Percentiles rank a stretch among this genome's conserved stretches.
Conservation (phyloP, 2,797 vertebrate genomes). For the Anolis apletophallus region DNA sequence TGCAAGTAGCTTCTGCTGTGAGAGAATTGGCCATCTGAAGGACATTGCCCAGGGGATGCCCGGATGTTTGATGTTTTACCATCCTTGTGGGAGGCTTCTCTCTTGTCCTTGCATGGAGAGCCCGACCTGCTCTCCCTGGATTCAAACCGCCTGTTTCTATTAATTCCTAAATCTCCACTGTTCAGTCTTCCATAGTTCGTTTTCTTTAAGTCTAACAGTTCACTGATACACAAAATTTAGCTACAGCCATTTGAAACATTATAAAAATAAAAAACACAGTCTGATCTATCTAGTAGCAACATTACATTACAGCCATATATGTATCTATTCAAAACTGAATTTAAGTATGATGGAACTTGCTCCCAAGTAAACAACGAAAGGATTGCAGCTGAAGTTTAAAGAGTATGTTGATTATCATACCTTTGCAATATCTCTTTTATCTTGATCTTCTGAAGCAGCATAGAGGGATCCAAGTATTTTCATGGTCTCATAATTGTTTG, state of each 20-base stretch:
- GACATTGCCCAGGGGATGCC: too few relatives aligned
- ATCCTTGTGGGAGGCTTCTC: too few relatives aligned
- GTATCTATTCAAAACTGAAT: neutral
- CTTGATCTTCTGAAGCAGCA: constrained; percentile 97
- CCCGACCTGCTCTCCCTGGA: too few relatives aligned
- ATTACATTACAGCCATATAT: neutral
- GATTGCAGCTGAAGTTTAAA: neutral
- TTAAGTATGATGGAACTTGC: neutral
- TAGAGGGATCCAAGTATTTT: constrained; percentile 98
- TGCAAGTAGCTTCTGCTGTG: too few relatives aligned
- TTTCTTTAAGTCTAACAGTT: neutral
- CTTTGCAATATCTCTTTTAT: constrained; percentile 97
- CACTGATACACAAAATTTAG: neutral
- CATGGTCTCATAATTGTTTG: constrained; percentile 99
- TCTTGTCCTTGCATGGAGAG: too few relatives aligned
- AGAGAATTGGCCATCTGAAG: too few relatives aligned
- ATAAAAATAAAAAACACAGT: neutral
- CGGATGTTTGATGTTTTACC: too few relatives aligned
- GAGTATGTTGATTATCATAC: constrained; percentile 70
- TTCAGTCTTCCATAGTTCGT: too few relatives aligned
- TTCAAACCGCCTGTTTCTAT: too few relatives aligned
- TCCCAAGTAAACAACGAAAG: neutral
- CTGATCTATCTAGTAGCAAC: neutral
- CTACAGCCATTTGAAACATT: neutral
- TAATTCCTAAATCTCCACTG: too few relatives aligned